Conservation (phyloP, 1,140 invertebrate species). For the Venturia canescens region DNA sequence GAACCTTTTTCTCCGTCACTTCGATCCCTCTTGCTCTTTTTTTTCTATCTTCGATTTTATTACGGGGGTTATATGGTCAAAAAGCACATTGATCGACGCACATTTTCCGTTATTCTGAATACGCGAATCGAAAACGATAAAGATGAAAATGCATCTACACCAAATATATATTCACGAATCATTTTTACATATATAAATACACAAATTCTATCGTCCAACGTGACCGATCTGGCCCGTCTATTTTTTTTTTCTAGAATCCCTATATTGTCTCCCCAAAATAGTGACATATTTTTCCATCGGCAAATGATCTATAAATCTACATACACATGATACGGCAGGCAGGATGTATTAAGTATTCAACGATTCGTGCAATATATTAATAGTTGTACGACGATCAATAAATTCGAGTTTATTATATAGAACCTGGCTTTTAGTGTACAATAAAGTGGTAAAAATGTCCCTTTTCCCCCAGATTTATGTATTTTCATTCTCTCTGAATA, state of each 20-base stretch:
- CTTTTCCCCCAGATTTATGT: background rate
- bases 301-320: background rate
- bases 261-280: background rate
- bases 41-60: slow-evolving; percentile 10
- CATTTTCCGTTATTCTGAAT: slow-evolving; percentile 25
- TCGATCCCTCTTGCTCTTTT: background rate
- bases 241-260: background rate
- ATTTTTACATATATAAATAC: background rate
- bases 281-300: background rate
- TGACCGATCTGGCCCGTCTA: background rate
- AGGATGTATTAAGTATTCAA: background rate
- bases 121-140: slow-evolving; percentile 19
- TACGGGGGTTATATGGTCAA: slow-evolving; percentile 10
- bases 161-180: background rate
- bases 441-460: no score
- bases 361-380: slow-evolving; percentile 15
- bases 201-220: background rate
- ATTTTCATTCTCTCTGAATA: background rate
- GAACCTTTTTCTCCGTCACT: background rate
- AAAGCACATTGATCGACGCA: background rate
- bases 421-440: background rate
- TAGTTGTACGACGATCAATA: slow-evolving; percentile 16
- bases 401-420: slow-evolving; percentile 8
- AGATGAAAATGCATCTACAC: slow-evolving; percentile 9
- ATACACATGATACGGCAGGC: background rate